A percentile compares a stretch with the other conserved stretches of the same genome.
Evolutionary conservation across 1,140 invertebrate genomes (phyloP).

Genomic region (Drosophila azteca): DNA sequence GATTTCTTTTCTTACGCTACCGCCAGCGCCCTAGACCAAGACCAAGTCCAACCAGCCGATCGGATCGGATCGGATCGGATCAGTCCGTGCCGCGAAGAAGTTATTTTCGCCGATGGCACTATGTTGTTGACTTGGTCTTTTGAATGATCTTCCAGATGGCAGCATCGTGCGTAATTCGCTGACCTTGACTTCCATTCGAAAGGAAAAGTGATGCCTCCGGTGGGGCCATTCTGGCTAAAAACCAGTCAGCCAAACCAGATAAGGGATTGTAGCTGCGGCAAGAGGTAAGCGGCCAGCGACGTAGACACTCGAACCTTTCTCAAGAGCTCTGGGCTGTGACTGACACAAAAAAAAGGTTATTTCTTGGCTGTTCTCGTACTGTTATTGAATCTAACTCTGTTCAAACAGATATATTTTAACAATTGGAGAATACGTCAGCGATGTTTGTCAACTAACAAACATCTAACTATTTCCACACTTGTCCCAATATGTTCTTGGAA

Average conservation of each 20-base stretch:
- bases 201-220: slow-evolving; percentile 68
- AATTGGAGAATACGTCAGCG: no score
- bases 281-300: neutral
- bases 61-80: slow-evolving; percentile 1
- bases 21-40: slow-evolving; percentile 6
- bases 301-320: neutral
- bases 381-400: no score
- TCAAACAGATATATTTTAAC: no score
- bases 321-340: neutral
- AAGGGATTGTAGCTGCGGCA: neutral
- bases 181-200: slow-evolving; percentile 76
- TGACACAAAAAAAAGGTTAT: no score
- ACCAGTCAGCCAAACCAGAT: slow-evolving; percentile 45
- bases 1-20: slow-evolving; percentile 56
- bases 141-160: slow-evolving; percentile 17
- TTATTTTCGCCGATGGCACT: slow-evolving; percentile 28
- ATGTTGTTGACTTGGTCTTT: slow-evolving; percentile 19
- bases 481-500: neutral
- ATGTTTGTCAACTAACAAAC: no score
- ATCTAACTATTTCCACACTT: no score
- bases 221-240: slow-evolving; percentile 33
- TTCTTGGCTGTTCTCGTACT: no score
- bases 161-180: slow-evolving; percentile 22
- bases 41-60: neutral
- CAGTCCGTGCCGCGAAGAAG: slow-evolving; percentile 8